phyloP scores from a whole-genome alignment of 1,140 invertebrate species.

The Pseudomyrmex flavicornis region DNA sequence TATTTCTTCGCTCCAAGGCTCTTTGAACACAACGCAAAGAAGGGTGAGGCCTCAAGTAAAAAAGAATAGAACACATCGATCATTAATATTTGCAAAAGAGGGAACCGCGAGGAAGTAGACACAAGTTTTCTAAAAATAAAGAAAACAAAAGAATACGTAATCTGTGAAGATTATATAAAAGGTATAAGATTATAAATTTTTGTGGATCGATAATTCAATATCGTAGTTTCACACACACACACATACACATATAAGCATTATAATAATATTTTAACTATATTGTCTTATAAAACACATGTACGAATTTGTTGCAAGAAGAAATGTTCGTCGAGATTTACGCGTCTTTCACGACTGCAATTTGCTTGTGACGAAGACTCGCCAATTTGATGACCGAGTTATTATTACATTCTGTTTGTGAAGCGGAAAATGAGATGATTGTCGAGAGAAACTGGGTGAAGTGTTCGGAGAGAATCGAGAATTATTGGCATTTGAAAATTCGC shows the following conservation, averaged over 20 bases:
- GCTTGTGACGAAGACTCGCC: too few relatives aligned
- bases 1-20: background rate
- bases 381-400: constrained; percentile 28
- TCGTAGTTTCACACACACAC: too few relatives aligned
- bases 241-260: too few relatives aligned
- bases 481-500: constrained; percentile 1
- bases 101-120: background rate
- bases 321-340: too few relatives aligned
- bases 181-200: background rate
- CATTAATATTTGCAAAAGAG: constrained; percentile 43
- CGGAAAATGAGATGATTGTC: constrained; percentile 8
- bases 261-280: background rate
- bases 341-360: too few relatives aligned
- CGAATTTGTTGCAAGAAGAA: too few relatives aligned
- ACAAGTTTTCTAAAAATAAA: constrained; percentile 10
- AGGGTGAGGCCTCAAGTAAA: constrained; percentile 40
- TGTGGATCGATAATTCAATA: background rate
- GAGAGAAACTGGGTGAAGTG: constrained; percentile 30
- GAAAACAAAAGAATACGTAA: background rate
- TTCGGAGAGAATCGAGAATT: background rate
- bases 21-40: constrained; percentile 30
- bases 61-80: constrained; percentile 18
- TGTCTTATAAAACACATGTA: too few relatives aligned
- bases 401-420: constrained; percentile 9
- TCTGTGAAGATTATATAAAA: background rate